Evolutionary conservation across 2,797 vertebrate genomes (phyloP).

Genomic region (Pteropus rufus): DNA sequence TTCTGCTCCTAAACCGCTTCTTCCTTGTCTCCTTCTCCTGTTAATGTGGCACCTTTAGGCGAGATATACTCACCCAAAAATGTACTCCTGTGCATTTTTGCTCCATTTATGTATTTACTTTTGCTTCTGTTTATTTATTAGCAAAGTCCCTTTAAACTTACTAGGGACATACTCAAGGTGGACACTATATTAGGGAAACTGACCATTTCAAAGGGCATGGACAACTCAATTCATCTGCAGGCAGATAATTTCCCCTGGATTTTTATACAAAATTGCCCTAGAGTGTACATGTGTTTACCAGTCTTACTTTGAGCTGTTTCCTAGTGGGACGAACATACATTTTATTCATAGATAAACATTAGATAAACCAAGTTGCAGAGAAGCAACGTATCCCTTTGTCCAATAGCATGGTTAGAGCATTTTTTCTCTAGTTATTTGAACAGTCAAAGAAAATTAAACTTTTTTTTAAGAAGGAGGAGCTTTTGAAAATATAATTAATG

Average conservation of each 20-base stretch:
- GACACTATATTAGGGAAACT: not conserved
- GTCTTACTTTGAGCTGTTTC: not conserved
- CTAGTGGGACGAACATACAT: not conserved
- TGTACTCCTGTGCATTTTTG: not conserved
- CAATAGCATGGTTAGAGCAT: not conserved
- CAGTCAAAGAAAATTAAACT: not conserved
- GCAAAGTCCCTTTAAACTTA: not conserved
- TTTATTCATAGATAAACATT: not conserved
- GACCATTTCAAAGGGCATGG: not conserved
- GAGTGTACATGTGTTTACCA: not conserved
- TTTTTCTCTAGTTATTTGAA: not conserved
- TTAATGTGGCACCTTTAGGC: not conserved
- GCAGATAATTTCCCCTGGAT: not conserved
- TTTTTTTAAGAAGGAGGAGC: not conserved
- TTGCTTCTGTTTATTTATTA: not conserved
- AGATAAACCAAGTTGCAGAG: not conserved
- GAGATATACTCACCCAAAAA: not conserved
- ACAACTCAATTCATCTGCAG: not conserved
- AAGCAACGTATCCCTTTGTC: not conserved
- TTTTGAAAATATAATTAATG: not conserved
- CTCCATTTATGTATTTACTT: not conserved
- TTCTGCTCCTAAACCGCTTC: not conserved
- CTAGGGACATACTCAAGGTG: not conserved
- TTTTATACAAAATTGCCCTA: not conserved
- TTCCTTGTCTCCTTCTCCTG: not conserved